Percentiles rank a stretch among this genome's conserved stretches.
These are phyloP conservation scores for Camelus dromedarius DNA, from an alignment of 2,113 vertebrate species.

Conservation along the genomic window DNA sequence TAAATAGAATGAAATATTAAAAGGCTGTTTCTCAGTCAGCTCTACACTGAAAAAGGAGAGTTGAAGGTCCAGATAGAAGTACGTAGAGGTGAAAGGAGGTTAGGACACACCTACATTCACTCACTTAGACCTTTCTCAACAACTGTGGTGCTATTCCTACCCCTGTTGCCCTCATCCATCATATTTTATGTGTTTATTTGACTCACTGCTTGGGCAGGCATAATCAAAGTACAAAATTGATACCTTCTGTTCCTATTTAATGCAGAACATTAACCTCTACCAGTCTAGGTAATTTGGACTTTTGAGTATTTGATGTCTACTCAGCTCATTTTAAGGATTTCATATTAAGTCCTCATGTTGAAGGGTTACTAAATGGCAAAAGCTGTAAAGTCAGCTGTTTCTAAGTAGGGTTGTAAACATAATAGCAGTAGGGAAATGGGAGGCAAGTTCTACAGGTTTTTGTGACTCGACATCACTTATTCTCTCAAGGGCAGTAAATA, in stretches of 20 bases:
- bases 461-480: slow-evolving; percentile 72
- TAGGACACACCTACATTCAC: background rate
- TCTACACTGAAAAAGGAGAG: background rate
- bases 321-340: slow-evolving; percentile 77
- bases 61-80: background rate
- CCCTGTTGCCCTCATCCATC: background rate
- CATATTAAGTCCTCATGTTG: slow-evolving; percentile 3
- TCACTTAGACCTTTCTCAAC: background rate
- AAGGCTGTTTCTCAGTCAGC: background rate
- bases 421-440: slow-evolving; percentile 74
- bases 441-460: slow-evolving; percentile 56
- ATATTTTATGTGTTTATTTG: background rate
- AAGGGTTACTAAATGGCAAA: slow-evolving; percentile 80
- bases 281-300: slow-evolving; percentile 54
- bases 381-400: slow-evolving; percentile 79
- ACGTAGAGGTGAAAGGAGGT: background rate
- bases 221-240: slow-evolving; percentile 33
- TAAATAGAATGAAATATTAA: slow-evolving; percentile 17
- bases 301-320: slow-evolving; percentile 52
- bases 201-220: slow-evolving; percentile 40
- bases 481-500: slow-evolving; percentile 83
- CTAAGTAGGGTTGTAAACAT: slow-evolving; percentile 79
- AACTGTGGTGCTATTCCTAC: background rate
- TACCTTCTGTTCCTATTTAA: slow-evolving; percentile 58
- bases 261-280: slow-evolving; percentile 45